Evolutionary conservation across 2,888 invertebrate species (phyloP).

Genomic region (Danaus chrysippus): DNA sequence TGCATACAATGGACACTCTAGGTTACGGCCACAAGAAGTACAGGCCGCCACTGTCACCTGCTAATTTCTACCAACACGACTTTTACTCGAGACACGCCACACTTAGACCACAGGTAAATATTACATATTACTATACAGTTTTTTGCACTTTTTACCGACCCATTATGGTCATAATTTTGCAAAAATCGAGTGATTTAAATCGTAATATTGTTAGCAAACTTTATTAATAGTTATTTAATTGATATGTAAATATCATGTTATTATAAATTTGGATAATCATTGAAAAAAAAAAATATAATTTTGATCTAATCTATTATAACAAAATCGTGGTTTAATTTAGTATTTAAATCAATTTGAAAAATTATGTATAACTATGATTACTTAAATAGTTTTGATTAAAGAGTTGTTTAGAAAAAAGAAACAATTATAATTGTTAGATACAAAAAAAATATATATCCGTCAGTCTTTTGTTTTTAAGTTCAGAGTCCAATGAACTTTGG

Average conservation of each 20-base stretch:
- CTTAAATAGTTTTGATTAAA: neutral
- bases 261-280: too few species aligned
- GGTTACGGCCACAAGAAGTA: conserved; percentile 82
- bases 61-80: conserved; percentile 80
- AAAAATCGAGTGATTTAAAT: too few species aligned
- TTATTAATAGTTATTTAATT: too few species aligned
- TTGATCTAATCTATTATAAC: too few species aligned
- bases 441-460: neutral
- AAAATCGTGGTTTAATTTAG: too few species aligned
- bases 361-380: too few species aligned
- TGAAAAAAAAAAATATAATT: too few species aligned
- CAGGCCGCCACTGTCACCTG: conserved; percentile 79
- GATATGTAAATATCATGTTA: too few species aligned
- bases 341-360: too few species aligned
- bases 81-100: conserved; percentile 73
- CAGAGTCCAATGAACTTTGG: neutral
- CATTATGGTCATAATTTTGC: too few species aligned
- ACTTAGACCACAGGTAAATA: conserved; percentile 69
- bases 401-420: neutral
- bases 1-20: conserved; percentile 81
- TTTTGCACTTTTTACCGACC: too few species aligned
- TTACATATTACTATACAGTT: neutral
- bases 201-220: too few species aligned
- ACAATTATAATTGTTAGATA: neutral
- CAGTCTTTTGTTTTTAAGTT: conserved; percentile 1